phyloP scores from a whole-genome alignment of 2,113 vertebrate genomes.

The Anguilla japonica region DNA sequence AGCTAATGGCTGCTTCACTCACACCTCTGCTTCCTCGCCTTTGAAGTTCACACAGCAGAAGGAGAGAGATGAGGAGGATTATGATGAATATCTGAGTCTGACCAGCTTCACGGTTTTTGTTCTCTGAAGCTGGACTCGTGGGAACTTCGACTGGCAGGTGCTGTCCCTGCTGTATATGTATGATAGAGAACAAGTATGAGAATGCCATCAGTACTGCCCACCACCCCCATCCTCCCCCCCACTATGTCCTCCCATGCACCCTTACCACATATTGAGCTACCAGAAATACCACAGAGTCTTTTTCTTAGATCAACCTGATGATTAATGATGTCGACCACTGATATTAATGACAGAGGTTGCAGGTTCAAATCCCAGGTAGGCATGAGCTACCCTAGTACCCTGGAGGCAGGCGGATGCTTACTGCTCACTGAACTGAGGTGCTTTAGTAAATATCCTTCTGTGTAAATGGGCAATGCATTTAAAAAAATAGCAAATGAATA shows the following conservation, averaged over 20 bases:
- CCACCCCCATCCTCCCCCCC: too few relatives aligned
- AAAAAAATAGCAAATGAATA: neutral
- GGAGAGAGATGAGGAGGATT: neutral
- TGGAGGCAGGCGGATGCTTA: neutral
- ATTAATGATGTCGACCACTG: neutral
- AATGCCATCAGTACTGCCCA: too few relatives aligned
- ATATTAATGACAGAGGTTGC: neutral
- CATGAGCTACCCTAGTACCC: neutral
- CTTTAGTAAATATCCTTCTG: neutral
- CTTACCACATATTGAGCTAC: neutral
- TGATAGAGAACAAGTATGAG: too few relatives aligned
- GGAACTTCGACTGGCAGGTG: neutral
- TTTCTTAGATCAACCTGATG: neutral
- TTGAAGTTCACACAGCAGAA: neutral
- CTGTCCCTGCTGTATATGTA: neutral
- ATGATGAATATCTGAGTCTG: conserved; percentile 13
- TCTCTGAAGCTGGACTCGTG: conserved; percentile 6
- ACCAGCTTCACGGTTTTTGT: neutral
- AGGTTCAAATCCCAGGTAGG: neutral
- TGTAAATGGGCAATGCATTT: neutral
- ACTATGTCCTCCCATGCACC: neutral
- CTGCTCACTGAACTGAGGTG: neutral
- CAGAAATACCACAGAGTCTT: too few relatives aligned
- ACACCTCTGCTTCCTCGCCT: conserved; percentile 5
- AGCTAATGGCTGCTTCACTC: neutral